phyloP scores from a whole-genome alignment of 1,140 invertebrate genomes.

The Aphidius gifuensis region DNA sequence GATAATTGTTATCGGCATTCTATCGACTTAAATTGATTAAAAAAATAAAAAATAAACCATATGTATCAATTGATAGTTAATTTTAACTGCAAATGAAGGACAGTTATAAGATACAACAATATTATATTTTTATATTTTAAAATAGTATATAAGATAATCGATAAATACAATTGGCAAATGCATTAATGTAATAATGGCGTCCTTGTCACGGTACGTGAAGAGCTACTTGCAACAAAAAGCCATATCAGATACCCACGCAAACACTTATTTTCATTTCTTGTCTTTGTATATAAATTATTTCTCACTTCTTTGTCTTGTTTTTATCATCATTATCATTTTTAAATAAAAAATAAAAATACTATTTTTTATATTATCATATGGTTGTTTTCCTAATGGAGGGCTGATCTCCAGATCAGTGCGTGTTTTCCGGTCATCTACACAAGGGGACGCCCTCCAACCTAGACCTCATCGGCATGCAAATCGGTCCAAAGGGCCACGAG shows the following conservation, averaged over 20 bases:
- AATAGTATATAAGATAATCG: too few species aligned
- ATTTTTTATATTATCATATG: conserved; percentile 1
- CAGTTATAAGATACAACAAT: too few species aligned
- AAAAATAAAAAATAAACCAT: too few species aligned
- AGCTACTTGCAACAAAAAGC: neutral
- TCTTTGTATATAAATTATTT: too few species aligned
- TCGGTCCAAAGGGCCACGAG: conserved; percentile 17
- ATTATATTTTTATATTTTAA: too few species aligned
- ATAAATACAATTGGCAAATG: neutral
- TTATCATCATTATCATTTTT: too few species aligned
- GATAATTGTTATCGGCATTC: too few species aligned
- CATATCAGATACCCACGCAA: conserved; percentile 9
- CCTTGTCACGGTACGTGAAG: conserved; percentile 14
- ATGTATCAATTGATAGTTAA: too few species aligned
- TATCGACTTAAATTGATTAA: too few species aligned
- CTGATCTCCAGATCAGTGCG: conserved; percentile 21
- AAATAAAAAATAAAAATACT: too few species aligned
- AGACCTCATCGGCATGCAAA: conserved; percentile 23
- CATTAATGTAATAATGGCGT: conserved; percentile 11
- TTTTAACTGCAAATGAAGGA: too few species aligned
- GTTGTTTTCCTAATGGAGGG: conserved; percentile 5
- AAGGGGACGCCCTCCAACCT: neutral
- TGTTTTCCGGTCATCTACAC: conserved; percentile 13
- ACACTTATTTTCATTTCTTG: neutral
- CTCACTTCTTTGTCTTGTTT: too few species aligned